Conservation (phyloP, 1,140 invertebrate genomes). For the Geopemphigus sp. region DNA sequence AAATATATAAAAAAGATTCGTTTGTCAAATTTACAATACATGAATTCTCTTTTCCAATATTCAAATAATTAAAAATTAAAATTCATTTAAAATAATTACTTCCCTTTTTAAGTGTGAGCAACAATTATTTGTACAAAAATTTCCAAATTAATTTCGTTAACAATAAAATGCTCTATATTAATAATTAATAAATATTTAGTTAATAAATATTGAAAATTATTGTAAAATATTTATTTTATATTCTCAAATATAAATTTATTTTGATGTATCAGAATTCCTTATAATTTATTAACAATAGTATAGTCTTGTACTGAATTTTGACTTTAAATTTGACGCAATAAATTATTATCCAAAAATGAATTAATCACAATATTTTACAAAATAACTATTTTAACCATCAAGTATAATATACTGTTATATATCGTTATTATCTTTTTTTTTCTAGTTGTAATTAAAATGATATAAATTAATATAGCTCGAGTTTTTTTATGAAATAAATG, state of each 20-base stretch:
- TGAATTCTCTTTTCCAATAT: too few relatives aligned
- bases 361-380: neutral
- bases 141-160: neutral
- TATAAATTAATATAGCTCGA: neutral
- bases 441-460: neutral
- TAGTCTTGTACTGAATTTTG: neutral
- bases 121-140: neutral
- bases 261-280: neutral
- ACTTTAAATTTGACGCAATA: neutral
- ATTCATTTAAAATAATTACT: neutral
- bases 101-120: neutral
- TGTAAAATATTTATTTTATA: neutral
- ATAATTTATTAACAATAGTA: neutral
- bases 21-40: too few relatives aligned
- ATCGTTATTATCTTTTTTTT: neutral
- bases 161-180: neutral
- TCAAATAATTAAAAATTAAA: too few relatives aligned
- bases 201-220: neutral
- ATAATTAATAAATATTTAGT: neutral
- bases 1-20: too few relatives aligned
- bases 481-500: neutral
- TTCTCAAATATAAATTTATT: neutral
- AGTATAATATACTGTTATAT: neutral
- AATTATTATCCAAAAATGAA: conserved; percentile 5
- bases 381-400: neutral